Evolutionary conservation across 2,113 vertebrate genomes (phyloP).

Genomic region (Epinephelus moara): DNA sequence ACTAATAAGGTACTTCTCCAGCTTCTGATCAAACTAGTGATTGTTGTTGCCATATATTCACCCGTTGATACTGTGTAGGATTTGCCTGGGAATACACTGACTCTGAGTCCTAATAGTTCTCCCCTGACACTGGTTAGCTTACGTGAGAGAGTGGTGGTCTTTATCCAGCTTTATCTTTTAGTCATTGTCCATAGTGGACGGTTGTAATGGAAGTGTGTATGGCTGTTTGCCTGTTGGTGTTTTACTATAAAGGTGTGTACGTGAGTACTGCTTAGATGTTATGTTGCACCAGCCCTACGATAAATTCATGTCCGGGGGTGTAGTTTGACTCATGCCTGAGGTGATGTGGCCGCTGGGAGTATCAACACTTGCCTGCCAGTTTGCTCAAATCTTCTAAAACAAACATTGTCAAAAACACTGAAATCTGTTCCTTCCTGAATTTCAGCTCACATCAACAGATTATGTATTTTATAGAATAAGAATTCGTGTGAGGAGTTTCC

Average conservation of each 20-base stretch:
- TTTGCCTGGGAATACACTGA: constrained; percentile 62
- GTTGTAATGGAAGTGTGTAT: constrained; percentile 57
- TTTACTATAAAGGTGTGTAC: constrained; percentile 49
- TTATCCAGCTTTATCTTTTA: constrained; percentile 62
- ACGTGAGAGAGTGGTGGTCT: constrained; percentile 35
- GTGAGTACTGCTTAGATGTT: constrained; percentile 49
- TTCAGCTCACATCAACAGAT: constrained; percentile 24
- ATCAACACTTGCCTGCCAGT: constrained; percentile 44
- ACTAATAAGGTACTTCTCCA: constrained; percentile 62
- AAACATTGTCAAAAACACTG: not conserved
- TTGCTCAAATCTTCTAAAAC: constrained; percentile 2
- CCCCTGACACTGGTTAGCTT: constrained; percentile 63
- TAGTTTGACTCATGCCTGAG: constrained; percentile 10
- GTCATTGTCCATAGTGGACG: constrained; percentile 64
- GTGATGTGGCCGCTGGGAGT: constrained; percentile 23
- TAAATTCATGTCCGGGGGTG: constrained; percentile 25
- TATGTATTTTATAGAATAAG: constrained; percentile 30
- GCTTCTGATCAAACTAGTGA: constrained; percentile 67
- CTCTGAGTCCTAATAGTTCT: constrained; percentile 50
- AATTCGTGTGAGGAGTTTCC: not conserved
- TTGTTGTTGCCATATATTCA: constrained; percentile 67
- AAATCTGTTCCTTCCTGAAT: constrained; percentile 19
- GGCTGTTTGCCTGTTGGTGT: constrained; percentile 62
- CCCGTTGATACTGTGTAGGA: constrained; percentile 78
- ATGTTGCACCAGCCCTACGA: constrained; percentile 60